Evolutionary conservation across 37 sponge, comb jelly and placozoan genomes (phyloP), one percentile per base, ranked within the genome.

Genomic region (Agelas oroides): DNA sequence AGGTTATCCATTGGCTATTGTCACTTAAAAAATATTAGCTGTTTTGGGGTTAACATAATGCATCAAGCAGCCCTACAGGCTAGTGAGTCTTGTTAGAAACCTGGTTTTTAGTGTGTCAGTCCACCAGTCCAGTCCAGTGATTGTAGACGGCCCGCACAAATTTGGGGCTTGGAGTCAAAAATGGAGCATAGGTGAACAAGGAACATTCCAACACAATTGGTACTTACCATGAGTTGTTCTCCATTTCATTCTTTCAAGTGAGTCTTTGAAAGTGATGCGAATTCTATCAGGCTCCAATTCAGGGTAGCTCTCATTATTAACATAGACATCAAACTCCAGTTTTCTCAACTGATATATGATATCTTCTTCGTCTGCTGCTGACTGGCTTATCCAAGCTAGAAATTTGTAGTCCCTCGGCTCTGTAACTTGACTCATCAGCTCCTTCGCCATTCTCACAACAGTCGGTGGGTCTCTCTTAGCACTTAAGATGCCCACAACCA

Each of bases 161-260:
- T n/a, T n/a, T n/a, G n/a, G n/a, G n/a, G n/a, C n/a, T n/a, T n/a
- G n/a, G n/a, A n/a, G n/a, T n/a, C n/a, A n/a, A n/a, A n/a, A n/a
- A n/a, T n/a, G n/a, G n/a, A n/a, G n/a, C n/a, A n/a, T n/a, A n/a
- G n/a, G n/a, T n/a, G n/a, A n/a, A n/a, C n/a, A n/a, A n/a, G n/a
- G n/a, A n/a, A n/a, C n/a, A n/a, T n/a, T n/a, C n/a, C n/a, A n/a
- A n/a, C n/a, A n/a, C n/a, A n/a, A n/a, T n/a, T n/a, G n/a, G 59
- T 20, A 57, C 82, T 70, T 28, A 83, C 83, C 83, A 35, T 83
- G 83, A 40, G 32, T 73, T 17, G 83, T 83, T 61, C 83, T 39
- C 83, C 83, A 83, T 35, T 64, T 33, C 52, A 67, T 59, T 59
- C 83, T 54, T 31, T 71, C 73, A 60, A 83, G 15, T 25, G 83